phyloP scores from a whole-genome alignment of 2,888 invertebrate species.

The Trichopria drosophilae region DNA sequence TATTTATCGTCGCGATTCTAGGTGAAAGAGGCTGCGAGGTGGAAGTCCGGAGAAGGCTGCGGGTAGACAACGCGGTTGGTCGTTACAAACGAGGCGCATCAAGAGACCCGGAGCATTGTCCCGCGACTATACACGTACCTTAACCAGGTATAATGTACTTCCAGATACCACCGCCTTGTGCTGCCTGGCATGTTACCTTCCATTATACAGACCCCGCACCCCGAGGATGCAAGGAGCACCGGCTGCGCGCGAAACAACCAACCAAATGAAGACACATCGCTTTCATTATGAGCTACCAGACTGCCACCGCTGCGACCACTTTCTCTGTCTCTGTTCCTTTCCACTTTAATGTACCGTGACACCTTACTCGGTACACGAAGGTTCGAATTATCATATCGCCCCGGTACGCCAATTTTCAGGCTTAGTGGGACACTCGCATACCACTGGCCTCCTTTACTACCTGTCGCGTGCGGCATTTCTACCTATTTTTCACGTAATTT shows the following conservation, averaged over 20 bases:
- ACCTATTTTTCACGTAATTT: too few species aligned
- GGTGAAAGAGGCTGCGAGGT: too few species aligned
- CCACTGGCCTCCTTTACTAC: too few species aligned
- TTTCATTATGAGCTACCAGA: conserved; percentile 52
- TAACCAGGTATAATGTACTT: conserved; percentile 37
- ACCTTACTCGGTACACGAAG: too few species aligned
- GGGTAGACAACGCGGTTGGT: too few species aligned
- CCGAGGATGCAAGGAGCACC: not conserved
- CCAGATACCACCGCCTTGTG: conserved; percentile 13
- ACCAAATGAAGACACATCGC: conserved; percentile 56
- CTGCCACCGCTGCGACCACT: conserved; percentile 23
- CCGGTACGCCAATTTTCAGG: too few species aligned
- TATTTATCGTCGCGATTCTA: too few species aligned
- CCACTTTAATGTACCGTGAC: not conserved
- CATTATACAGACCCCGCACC: not conserved
- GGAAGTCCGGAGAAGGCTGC: too few species aligned
- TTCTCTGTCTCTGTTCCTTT: conserved; percentile 17
- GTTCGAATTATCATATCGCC: too few species aligned
- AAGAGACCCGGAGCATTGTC: conserved; percentile 43
- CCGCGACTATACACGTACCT: conserved; percentile 27
- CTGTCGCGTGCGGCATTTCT: too few species aligned
- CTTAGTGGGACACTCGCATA: too few species aligned
- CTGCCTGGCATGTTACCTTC: not conserved
- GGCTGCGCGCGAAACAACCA: conserved; percentile 46
- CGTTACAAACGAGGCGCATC: conserved; percentile 45